Evolutionary conservation across 2,888 invertebrate species (phyloP).

Genomic region (Creontiades dilutus): DNA sequence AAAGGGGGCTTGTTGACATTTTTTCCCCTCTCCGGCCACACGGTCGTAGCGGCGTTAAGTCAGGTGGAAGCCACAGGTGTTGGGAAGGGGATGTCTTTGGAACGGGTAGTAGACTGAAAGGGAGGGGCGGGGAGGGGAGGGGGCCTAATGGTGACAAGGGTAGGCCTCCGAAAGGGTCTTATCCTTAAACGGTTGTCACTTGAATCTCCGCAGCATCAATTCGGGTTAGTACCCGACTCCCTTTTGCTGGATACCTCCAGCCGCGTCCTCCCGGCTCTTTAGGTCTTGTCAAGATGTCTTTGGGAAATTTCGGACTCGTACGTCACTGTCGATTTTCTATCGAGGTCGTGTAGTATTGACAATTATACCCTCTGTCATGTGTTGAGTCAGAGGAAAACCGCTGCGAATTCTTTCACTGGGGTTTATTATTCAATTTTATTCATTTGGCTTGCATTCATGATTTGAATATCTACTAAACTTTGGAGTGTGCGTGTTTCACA

Average conservation of each 20-base stretch:
- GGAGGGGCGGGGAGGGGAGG: background rate
- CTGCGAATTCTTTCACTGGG: too few relatives aligned
- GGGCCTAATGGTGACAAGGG: conserved; percentile 71
- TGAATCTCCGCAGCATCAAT: conserved; percentile 68
- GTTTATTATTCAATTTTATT: too few relatives aligned
- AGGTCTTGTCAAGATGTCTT: background rate
- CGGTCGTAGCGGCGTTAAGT: conserved; percentile 7
- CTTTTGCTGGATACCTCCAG: conserved; percentile 34
- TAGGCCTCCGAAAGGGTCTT: conserved; percentile 65
- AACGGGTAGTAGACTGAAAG: conserved; percentile 42
- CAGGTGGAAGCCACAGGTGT: conserved; percentile 69
- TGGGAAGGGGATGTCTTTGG: conserved; percentile 66
- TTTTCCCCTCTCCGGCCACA: conserved; percentile 37
- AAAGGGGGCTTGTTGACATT: conserved; percentile 69
- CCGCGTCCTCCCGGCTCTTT: background rate
- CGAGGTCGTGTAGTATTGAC: too few relatives aligned
- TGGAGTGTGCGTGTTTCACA: too few relatives aligned
- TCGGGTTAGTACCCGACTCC: conserved; percentile 56
- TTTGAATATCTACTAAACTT: too few relatives aligned
- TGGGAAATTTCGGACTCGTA: background rate
- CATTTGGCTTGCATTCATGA: too few relatives aligned
- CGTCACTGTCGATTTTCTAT: too few relatives aligned
- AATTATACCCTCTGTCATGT: too few relatives aligned
- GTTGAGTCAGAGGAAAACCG: too few relatives aligned
- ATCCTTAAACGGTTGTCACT: conserved; percentile 71